Evolutionary conservation across 2,113 vertebrate genomes (phyloP), one percentile per base, ranked within the genome.

Genomic region (Sceloporus tristichus): DNA sequence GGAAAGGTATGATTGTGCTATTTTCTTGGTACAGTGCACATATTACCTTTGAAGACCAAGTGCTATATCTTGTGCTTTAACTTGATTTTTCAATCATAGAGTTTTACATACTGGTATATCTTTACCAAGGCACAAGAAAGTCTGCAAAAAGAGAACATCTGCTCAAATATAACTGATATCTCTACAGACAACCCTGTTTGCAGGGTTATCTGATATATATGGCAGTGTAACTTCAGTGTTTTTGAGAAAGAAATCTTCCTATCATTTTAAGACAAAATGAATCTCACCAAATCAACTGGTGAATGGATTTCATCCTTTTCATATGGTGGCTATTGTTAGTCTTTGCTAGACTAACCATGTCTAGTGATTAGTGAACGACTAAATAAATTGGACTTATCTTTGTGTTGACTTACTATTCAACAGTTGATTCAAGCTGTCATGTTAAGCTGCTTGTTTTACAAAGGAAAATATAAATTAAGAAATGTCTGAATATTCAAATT

Each of bases 101-200:
- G 25, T 34, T 85, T n/a, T 79, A 68, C 54, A 34, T 48, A 2
- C 68, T 66, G 85, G 65, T 76, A 79, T 82, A 90, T 71, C 75
- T 78, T 21, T 74, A n/a, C 74, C 59, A 62, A 90, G 89, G 59
- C 56, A 71, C 27, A 80, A 56, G 66, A 27, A 65, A 11, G 77
- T 42, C 18, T 65, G 90, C 79, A 40, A 88, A 92, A 87, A 85
- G 70, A 11, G 56, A 88, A 38, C 71, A 38, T 74, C 27, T 73
- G 27, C 59, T 79, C 66, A 21, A 18, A 27, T 79, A 1, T 27
- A 1, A 38, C 62, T 85, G 54, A 8, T 82, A 40, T 65, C 16
- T n/a, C 56, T 79, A 25, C 9, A 10, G 21, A 1, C 21, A 2
- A 38, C 25, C 65, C 85, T 88, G 70, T 83, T 89, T 25, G 40